Conservation (phyloP, 1,140 invertebrate genomes). For the Leptinotarsa lineolata region DNA sequence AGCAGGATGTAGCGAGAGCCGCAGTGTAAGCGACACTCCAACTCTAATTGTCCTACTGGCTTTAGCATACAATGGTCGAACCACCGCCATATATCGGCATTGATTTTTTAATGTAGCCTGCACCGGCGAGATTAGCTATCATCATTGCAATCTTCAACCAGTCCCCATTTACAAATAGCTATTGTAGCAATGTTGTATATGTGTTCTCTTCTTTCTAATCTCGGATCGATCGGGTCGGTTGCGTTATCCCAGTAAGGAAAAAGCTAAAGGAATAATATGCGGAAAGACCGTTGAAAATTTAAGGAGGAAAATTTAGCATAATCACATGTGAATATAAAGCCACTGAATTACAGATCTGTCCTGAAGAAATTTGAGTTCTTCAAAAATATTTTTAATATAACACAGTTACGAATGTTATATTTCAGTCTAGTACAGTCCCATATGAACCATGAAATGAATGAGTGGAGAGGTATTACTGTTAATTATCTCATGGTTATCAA, state of each 20-base stretch:
- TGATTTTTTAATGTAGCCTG: constrained; percentile 49
- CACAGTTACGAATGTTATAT: no score
- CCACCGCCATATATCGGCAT: constrained; percentile 45
- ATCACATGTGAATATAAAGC: no score
- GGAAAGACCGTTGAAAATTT: not conserved
- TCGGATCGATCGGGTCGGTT: constrained; percentile 10
- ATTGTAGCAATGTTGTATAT: constrained; percentile 35
- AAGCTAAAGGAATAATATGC: not conserved
- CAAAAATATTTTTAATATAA: no score
- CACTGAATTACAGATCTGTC: no score
- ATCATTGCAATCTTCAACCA: constrained; percentile 42
- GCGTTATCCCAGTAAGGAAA: constrained; percentile 7
- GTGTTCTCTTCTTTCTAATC: constrained; percentile 22
- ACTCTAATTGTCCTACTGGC: constrained; percentile 44
- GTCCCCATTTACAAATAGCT: constrained; percentile 48
- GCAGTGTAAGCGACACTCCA: constrained; percentile 34
- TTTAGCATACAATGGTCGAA: constrained; percentile 48
- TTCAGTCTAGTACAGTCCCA: no score
- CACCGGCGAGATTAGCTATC: constrained; percentile 47
- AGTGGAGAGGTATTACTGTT: no score
- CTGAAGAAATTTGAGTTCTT: no score
- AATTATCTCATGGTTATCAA: no score
- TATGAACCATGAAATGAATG: no score
- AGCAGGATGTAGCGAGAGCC: constrained; percentile 28
- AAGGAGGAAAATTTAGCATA: no score